Evolutionary conservation across 2,888 invertebrate species (phyloP), one percentile per base, ranked within the genome.

Genomic region (Leptinotarsa peninsularis): DNA sequence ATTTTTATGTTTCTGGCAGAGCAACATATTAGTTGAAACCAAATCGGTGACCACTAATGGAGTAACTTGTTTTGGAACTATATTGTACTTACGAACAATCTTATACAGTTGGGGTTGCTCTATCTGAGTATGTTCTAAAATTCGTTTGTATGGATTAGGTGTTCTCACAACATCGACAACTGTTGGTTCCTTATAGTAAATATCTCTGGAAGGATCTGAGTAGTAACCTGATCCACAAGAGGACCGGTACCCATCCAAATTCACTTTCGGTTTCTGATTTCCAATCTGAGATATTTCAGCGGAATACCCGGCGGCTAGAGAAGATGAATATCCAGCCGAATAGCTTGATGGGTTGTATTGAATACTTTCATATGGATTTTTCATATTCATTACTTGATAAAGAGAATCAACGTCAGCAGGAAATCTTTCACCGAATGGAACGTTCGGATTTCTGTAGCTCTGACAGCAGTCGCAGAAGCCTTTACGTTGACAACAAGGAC

Each of bases 341-440:
- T 56, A 68, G 4, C 67, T 52, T 21, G 49, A n/a, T 10, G 76
- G 68, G 66, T 27, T 15, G 18, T 4, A 50, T 18, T 56, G 18
- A n/a, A 56, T 18, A 14, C 56, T 43, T 54, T 33, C 52, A 49
- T 49, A 18, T 18, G 23, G 5, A 18, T 18, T 14, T 27, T 33
- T 43, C 15, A 56, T 10, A 43, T 66, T 23, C 7, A n/a, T 49
- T 14, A 79, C 58, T 49, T 74, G 68, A 4, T 43, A 52, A 14
- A 77, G 56, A 33, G 79, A 77, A 60, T 81, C 81, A 10, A 79
- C 56, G 23, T 81, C 81, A 33, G 74, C 68, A 2, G 66, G 50
- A 49, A 81, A 81, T 69, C 81, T 78, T 33, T 76, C 66, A 13
- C 81, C 79, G 43, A 73, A 78, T 21, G 81, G 79, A 15, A 78